Evolutionary conservation across 2,797 vertebrate species (phyloP).

Genomic region (Onychomys torridus): DNA sequence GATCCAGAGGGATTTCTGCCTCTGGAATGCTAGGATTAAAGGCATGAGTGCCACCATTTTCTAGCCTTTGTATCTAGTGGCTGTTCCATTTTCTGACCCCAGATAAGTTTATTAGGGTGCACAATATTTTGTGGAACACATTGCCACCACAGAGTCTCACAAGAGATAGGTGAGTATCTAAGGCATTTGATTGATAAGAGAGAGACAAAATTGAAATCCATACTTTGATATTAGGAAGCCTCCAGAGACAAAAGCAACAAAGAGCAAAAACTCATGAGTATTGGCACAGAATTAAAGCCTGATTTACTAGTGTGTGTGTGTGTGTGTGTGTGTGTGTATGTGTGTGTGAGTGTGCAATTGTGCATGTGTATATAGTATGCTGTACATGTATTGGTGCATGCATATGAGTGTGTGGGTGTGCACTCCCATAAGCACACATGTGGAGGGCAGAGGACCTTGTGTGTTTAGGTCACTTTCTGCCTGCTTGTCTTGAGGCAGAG

Average conservation of each 20-base stretch:
- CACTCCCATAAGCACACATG: neutral
- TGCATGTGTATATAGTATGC: neutral
- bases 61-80: no score
- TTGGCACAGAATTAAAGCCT: neutral
- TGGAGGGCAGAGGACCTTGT: neutral
- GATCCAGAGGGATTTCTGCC: no score
- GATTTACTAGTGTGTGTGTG: neutral
- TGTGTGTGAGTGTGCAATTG: neutral
- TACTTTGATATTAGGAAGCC: neutral
- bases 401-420: neutral
- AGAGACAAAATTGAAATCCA: neutral
- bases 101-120: no score
- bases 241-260: neutral
- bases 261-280: neutral
- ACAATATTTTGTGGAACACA: no score
- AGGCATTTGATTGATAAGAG: neutral
- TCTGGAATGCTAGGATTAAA: no score
- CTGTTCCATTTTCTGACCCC: no score
- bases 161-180: neutral
- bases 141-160: no score
- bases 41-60: no score
- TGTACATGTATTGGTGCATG: neutral
- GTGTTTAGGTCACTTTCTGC: neutral
- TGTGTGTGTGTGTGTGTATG: no score
- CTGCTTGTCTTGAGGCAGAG: neutral